Conservation (phyloP, 1,140 invertebrate species). For the Pseudomyrmex gracilis region DNA sequence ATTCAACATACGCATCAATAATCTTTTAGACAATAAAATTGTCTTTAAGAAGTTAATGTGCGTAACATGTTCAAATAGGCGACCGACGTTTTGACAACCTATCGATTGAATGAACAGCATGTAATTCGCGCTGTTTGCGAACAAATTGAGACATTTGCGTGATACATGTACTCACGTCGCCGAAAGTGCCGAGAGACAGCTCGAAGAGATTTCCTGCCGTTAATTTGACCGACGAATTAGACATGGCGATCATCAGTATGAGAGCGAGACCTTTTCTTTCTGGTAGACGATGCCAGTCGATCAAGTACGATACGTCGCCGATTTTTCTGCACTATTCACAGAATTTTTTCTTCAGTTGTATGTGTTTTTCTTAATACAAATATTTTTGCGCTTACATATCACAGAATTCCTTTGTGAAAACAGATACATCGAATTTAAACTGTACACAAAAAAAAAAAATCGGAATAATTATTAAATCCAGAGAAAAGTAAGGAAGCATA, state of each 20-base stretch:
- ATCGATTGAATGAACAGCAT: background rate
- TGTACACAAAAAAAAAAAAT: no score
- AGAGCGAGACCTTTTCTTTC: constrained; percentile 40
- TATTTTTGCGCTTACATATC: background rate
- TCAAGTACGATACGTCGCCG: constrained; percentile 55
- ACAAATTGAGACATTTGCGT: background rate
- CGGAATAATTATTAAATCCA: no score
- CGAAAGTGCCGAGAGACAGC: constrained; percentile 53
- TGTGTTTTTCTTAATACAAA: background rate
- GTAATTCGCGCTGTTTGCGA: background rate
- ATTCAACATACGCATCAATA: background rate
- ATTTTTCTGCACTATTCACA: constrained; percentile 62
- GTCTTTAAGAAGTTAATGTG: constrained; percentile 39
- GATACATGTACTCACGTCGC: constrained; percentile 55
- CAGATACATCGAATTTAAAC: no score
- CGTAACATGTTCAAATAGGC: constrained; percentile 56
- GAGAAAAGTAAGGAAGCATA: no score
- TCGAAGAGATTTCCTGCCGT: constrained; percentile 63
- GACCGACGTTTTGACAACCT: constrained; percentile 62
- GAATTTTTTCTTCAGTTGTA: background rate
- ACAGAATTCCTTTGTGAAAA: no score
- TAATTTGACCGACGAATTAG: constrained; percentile 58
- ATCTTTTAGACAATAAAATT: constrained; percentile 3
- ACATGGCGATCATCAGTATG: constrained; percentile 64
- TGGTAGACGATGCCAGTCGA: constrained; percentile 67